phyloP scores from a whole-genome alignment of 2,888 invertebrate species.

The Cinara cedri region DNA sequence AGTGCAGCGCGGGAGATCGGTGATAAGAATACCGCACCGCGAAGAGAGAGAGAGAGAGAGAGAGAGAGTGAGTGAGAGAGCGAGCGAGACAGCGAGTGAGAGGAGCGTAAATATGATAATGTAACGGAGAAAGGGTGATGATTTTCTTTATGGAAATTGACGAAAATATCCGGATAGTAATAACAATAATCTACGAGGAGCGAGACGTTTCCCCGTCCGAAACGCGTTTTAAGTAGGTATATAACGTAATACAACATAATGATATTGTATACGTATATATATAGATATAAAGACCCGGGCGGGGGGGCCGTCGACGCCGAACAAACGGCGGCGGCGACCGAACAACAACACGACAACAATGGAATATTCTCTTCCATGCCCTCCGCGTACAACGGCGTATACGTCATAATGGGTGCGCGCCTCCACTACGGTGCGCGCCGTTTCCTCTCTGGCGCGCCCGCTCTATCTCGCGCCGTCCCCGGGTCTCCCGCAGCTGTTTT shows the following conservation, averaged over 20 bases:
- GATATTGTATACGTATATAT: no score
- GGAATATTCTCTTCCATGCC: background rate
- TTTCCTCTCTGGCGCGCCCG: background rate
- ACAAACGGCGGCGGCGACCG: slow-evolving; percentile 15
- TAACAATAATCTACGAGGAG: background rate
- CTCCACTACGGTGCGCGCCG: background rate
- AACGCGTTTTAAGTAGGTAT: slow-evolving; percentile 16
- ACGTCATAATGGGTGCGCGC: no score
- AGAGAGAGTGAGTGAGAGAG: no score
- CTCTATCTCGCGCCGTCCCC: background rate
- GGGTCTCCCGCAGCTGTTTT: slow-evolving; percentile 46
- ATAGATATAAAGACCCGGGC: slow-evolving; percentile 28
- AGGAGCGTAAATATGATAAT: no score
- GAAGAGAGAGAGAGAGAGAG: no score
- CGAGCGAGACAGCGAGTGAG: no score
- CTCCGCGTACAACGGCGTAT: no score
- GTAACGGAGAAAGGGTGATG: background rate
- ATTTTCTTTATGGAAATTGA: slow-evolving; percentile 38
- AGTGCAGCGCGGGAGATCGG: background rate
- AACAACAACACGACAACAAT: slow-evolving; percentile 50
- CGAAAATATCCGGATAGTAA: slow-evolving; percentile 43
- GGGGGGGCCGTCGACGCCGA: background rate
- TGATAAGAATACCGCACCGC: background rate
- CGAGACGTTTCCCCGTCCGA: slow-evolving; percentile 25
- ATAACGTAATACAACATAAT: no score